These are phyloP conservation scores for Cyphomyrmex costatus DNA, from an alignment of 1,140 invertebrate species.

Conservation along the genomic window DNA sequence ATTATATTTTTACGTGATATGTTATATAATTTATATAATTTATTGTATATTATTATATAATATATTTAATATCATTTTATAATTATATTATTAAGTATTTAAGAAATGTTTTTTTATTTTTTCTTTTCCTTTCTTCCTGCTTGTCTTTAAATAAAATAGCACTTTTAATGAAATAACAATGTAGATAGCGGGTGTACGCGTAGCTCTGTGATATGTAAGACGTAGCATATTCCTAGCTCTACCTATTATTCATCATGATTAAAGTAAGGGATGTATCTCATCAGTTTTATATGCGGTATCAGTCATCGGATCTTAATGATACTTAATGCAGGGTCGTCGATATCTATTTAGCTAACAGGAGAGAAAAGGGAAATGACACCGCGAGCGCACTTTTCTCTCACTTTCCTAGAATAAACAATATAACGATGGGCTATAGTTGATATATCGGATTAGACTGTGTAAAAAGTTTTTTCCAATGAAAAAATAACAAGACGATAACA, in stretches of 20 bases:
- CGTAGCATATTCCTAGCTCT: slow-evolving; percentile 85
- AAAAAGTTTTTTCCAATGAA: not conserved
- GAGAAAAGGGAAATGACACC: slow-evolving; percentile 48
- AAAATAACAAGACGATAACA: not conserved
- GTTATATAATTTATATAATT: too few species aligned
- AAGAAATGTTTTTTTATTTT: not conserved
- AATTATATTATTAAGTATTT: not conserved
- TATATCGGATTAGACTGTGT: slow-evolving; percentile 18
- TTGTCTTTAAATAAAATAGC: not conserved
- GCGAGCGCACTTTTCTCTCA: slow-evolving; percentile 44
- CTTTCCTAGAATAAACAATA: slow-evolving; percentile 60
- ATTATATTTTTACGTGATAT: not conserved
- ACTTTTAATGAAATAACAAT: slow-evolving; percentile 30
- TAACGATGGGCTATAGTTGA: slow-evolving; percentile 33
- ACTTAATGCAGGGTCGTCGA: slow-evolving; percentile 65
- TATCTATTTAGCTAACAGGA: slow-evolving; percentile 66
- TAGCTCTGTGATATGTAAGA: slow-evolving; percentile 87
- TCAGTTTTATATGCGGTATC: slow-evolving; percentile 82
- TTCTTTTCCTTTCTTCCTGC: not conserved
- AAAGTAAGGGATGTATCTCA: slow-evolving; percentile 81
- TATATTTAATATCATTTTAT: not conserved
- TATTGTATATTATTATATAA: not conserved
- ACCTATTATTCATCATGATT: slow-evolving; percentile 83
- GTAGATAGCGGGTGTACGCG: slow-evolving; percentile 83
- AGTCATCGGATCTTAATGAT: slow-evolving; percentile 79